phyloP scores from a whole-genome alignment of 1,140 invertebrate genomes.

The Portunus trituberculatus region DNA sequence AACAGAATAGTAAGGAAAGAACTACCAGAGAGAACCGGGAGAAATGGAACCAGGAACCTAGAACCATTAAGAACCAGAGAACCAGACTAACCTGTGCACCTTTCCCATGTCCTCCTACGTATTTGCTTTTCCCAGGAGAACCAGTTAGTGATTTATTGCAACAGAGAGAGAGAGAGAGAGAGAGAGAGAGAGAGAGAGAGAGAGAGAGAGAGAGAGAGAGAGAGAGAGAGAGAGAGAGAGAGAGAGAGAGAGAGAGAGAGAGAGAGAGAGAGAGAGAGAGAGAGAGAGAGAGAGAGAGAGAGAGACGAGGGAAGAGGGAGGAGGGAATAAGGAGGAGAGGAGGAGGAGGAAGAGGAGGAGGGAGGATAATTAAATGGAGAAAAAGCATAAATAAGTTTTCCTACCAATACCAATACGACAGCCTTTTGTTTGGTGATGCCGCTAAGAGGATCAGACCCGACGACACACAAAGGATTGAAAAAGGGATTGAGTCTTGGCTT shows the following conservation, averaged over 20 bases:
- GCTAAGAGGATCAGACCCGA: neutral
- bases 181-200: neutral
- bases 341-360: neutral
- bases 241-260: too few relatives aligned
- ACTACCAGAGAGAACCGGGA: too few relatives aligned
- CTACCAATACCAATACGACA: neutral
- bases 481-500: conserved; percentile 12
- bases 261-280: neutral
- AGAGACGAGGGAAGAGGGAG: neutral
- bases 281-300: too few relatives aligned
- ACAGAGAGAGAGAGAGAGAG: too few relatives aligned
- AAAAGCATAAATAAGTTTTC: conserved; percentile 12
- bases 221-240: too few relatives aligned
- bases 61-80: too few relatives aligned
- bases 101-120: neutral
- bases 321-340: neutral
- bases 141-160: neutral
- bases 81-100: too few relatives aligned
- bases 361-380: neutral
- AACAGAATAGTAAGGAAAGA: too few relatives aligned
- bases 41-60: too few relatives aligned
- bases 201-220: too few relatives aligned
- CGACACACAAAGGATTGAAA: conserved; percentile 30
- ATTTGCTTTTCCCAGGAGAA: neutral
- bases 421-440: neutral